These are phyloP conservation scores for Eriosoma lanigerum DNA, from an alignment of 1,140 invertebrate species.

Conservation along the genomic window DNA sequence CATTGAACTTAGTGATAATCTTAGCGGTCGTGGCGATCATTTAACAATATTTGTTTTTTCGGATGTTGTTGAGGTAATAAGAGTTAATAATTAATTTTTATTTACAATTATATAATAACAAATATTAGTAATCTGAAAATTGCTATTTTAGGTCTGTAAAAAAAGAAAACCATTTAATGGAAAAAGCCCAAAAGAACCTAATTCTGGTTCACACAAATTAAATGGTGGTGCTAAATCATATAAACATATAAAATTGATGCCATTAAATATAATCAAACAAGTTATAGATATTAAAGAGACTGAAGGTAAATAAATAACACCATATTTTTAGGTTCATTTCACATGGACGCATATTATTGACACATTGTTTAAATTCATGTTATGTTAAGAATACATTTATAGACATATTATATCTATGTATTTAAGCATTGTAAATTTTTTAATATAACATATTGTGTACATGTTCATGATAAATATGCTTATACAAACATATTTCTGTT, in stretches of 20 bases:
- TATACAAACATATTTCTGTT: no score
- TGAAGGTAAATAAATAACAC: constrained; percentile 59
- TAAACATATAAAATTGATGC: constrained; percentile 87
- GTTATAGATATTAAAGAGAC: constrained; percentile 87
- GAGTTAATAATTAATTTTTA: no score
- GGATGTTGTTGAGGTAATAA: constrained; percentile 84
- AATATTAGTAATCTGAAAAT: not conserved
- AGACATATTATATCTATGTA: no score
- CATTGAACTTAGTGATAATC: constrained; percentile 80
- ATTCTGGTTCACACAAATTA: constrained; percentile 60
- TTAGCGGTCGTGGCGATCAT: constrained; percentile 83
- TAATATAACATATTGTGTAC: no score
- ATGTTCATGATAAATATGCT: no score
- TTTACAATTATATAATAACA: not conserved
- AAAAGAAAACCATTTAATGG: constrained; percentile 74
- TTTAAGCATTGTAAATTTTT: no score
- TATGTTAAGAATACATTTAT: no score
- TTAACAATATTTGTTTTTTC: constrained; percentile 90
- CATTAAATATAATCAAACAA: constrained; percentile 81
- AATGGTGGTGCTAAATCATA: constrained; percentile 76
- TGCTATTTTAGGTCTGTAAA: constrained; percentile 66
- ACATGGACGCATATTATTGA: no score
- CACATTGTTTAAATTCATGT: no score
- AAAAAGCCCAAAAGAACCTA: constrained; percentile 70
- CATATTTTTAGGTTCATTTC: no score